phyloP scores from a whole-genome alignment of 2,888 invertebrate species.

The Celastrina argiolus region DNA sequence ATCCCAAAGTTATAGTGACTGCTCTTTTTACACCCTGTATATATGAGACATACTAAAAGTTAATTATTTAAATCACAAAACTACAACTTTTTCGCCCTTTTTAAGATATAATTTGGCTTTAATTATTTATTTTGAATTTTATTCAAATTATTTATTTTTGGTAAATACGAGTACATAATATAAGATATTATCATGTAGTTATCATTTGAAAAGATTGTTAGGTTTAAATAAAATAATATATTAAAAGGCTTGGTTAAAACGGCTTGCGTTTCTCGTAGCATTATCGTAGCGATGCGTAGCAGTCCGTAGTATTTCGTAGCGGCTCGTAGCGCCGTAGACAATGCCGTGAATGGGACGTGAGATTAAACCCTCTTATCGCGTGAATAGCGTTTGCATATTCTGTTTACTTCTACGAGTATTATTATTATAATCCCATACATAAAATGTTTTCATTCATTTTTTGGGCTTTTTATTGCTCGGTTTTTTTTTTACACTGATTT shows the following conservation, averaged over 20 bases:
- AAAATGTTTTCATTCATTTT: background rate
- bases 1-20: too few relatives aligned
- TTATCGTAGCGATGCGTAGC: constrained; percentile 21
- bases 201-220: too few relatives aligned
- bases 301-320: background rate
- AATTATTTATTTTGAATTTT: too few relatives aligned
- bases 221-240: background rate
- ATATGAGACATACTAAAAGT: too few relatives aligned
- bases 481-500: too few relatives aligned
- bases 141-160: too few relatives aligned
- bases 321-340: constrained; percentile 22
- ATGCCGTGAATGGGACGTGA: constrained; percentile 10
- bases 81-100: too few relatives aligned
- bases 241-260: constrained; percentile 13
- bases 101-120: too few relatives aligned
- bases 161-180: too few relatives aligned
- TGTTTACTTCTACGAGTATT: background rate
- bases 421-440: background rate
- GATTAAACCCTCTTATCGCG: constrained; percentile 22
- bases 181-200: too few relatives aligned
- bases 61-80: too few relatives aligned
- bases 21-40: too few relatives aligned
- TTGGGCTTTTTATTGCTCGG: background rate
- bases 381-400: background rate
- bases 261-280: constrained; percentile 19